These are phyloP conservation scores for Caenorhabditis wallacei DNA, from an alignment of 2,888 invertebrate genomes.

Conservation along the genomic window DNA sequence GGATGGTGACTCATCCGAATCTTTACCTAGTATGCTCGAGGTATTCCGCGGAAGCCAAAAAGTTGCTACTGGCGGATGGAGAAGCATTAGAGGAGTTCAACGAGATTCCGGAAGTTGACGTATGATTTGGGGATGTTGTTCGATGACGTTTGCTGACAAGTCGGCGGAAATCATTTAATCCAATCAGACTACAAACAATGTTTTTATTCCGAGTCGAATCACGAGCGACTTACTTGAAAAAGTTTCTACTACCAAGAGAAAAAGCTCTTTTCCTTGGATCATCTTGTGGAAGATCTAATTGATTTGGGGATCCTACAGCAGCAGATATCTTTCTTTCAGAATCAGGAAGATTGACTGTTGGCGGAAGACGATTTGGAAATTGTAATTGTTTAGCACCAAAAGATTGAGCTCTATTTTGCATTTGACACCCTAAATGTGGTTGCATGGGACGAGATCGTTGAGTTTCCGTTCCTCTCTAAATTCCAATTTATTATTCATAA, in stretches of 20 bases:
- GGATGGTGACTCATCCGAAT: too few relatives aligned
- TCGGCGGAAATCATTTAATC: conserved; percentile 56
- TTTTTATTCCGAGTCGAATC: background rate
- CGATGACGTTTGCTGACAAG: conserved; percentile 59
- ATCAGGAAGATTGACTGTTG: conserved; percentile 65
- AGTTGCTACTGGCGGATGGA: conserved; percentile 51
- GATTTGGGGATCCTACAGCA: conserved; percentile 7
- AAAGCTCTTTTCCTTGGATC: conserved; percentile 77
- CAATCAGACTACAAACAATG: conserved; percentile 42
- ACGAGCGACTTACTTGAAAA: conserved; percentile 69
- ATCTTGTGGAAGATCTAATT: conserved; percentile 65
- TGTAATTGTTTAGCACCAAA: conserved; percentile 39
- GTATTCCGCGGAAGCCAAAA: conserved; percentile 47
- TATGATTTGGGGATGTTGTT: conserved; percentile 56
- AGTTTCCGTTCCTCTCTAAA: conserved; percentile 31
- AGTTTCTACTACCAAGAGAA: conserved; percentile 76
- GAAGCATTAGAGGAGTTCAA: conserved; percentile 63
- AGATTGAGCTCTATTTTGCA: conserved; percentile 44
- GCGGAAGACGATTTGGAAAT: conserved; percentile 31
- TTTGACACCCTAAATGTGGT: conserved; percentile 35
- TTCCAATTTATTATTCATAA: background rate
- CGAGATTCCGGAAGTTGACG: conserved; percentile 60
- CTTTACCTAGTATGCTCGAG: conserved; percentile 32
- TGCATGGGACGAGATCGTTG: conserved; percentile 12
- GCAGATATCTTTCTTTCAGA: conserved; percentile 46